Percentiles rank a stretch among this genome's conserved stretches.
phyloP scores from a whole-genome alignment of 2,797 vertebrate species.

The Rhabdomys pumilio region DNA sequence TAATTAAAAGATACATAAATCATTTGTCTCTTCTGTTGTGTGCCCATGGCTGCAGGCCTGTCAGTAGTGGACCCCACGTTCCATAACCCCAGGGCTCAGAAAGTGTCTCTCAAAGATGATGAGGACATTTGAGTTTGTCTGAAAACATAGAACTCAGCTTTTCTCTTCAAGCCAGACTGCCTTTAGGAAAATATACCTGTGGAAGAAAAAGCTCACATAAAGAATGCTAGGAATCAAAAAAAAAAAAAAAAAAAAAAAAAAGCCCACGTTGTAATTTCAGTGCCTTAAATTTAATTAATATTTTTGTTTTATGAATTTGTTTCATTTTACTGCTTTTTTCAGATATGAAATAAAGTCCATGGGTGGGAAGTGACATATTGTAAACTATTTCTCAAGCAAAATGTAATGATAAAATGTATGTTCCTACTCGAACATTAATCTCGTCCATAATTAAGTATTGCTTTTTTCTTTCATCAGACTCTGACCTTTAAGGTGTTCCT shows the following conservation, averaged over 20 bases:
- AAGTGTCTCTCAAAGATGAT: slow-evolving; percentile 33
- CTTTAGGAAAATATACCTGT: neutral
- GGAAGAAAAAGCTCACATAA: slow-evolving; percentile 8
- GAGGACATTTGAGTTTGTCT: slow-evolving; percentile 36
- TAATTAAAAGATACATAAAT: neutral
- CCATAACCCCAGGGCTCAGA: neutral
- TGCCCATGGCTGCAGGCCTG: neutral
- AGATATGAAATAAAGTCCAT: slow-evolving; percentile 60
- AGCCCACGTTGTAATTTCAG: slow-evolving; percentile 53
- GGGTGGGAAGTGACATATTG: slow-evolving; percentile 44
- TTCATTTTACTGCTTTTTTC: slow-evolving; percentile 38
- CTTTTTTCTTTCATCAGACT: slow-evolving; percentile 83
- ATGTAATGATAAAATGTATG: slow-evolving; percentile 71
- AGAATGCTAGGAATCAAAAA: neutral
- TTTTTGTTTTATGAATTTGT: slow-evolving; percentile 65
- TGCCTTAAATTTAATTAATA: slow-evolving; percentile 62
- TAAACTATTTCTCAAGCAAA: slow-evolving; percentile 75
- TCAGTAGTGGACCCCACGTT: neutral
- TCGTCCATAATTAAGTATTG: slow-evolving; percentile 79
- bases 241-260: slow-evolving; percentile 9
- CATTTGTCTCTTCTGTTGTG: neutral
- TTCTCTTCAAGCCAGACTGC: slow-evolving; percentile 5
- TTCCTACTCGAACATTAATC: slow-evolving; percentile 74
- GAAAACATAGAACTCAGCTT: neutral
- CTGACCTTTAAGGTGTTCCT: slow-evolving; percentile 84